Evolutionary conservation across 1,140 invertebrate genomes (phyloP).

Genomic region (Proctacanthus coquilletti): DNA sequence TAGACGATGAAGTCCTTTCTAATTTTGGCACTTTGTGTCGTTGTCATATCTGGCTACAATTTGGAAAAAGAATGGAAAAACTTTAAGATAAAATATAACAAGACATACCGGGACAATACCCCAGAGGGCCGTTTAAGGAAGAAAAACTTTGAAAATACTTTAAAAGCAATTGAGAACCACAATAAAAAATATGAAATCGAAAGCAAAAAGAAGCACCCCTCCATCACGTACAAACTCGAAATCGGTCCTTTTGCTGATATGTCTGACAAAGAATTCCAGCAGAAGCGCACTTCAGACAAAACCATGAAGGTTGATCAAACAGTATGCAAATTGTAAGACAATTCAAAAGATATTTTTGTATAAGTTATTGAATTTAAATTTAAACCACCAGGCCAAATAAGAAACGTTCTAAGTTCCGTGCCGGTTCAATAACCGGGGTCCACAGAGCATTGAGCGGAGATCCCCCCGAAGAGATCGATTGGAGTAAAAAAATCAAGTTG

Average conservation of each 20-base stretch:
- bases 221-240: slow-evolving; percentile 21
- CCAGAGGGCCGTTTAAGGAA: slow-evolving; percentile 36
- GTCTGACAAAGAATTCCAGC: slow-evolving; percentile 15
- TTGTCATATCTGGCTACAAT: no score
- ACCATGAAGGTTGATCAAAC: background rate
- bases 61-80: background rate
- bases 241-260: slow-evolving; percentile 40
- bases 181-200: slow-evolving; percentile 29
- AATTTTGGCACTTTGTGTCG: no score
- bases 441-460: background rate
- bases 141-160: slow-evolving; percentile 38
- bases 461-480: slow-evolving; percentile 34
- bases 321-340: background rate
- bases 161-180: slow-evolving; percentile 37
- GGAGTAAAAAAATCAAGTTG: slow-evolving; percentile 41
- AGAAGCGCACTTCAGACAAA: background rate
- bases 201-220: background rate
- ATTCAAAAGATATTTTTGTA: background rate
- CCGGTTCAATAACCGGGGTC: no score
- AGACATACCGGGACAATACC: slow-evolving; percentile 29
- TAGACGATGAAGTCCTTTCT: no score
- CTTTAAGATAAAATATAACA: slow-evolving; percentile 10
- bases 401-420: background rate
- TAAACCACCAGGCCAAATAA: background rate
- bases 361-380: background rate